These are phyloP conservation scores for Vicugna pacos DNA, from an alignment of 2,113 vertebrate species.

Conservation along the genomic window DNA sequence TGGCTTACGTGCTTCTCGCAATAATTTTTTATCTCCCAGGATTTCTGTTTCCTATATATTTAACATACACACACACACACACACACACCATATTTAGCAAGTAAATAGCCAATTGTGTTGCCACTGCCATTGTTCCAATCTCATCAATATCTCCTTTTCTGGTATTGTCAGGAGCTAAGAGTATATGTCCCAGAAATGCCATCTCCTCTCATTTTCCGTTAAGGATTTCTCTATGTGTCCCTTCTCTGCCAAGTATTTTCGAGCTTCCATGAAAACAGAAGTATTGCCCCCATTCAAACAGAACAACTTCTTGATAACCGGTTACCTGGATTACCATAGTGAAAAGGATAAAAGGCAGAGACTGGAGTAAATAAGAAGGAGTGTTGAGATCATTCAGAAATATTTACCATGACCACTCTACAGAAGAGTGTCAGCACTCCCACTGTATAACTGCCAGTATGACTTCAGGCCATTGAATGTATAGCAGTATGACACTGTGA, in stretches of 20 bases:
- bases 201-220: not conserved
- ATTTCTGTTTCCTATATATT: slow-evolving; percentile 29
- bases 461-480: not conserved
- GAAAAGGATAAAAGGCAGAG: not conserved
- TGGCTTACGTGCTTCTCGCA: not conserved
- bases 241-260: not conserved
- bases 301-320: not conserved
- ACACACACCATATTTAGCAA: not conserved
- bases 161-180: not conserved
- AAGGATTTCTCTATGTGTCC: not conserved
- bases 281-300: not conserved
- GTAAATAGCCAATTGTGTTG: not conserved
- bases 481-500: not conserved
- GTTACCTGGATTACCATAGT: not conserved
- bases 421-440: not conserved
- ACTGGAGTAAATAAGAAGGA: not conserved
- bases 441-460: not conserved
- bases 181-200: not conserved
- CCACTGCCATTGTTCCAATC: not conserved
- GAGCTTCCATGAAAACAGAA: not conserved
- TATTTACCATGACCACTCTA: not conserved
- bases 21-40: slow-evolving; percentile 18
- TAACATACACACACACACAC: not conserved
- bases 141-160: slow-evolving; percentile 14
- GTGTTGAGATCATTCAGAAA: not conserved